Percentiles rank a stretch among this genome's conserved stretches.
phyloP scores from a whole-genome alignment of 1,140 invertebrate genomes.

The Meloidogyne floridensis region DNA sequence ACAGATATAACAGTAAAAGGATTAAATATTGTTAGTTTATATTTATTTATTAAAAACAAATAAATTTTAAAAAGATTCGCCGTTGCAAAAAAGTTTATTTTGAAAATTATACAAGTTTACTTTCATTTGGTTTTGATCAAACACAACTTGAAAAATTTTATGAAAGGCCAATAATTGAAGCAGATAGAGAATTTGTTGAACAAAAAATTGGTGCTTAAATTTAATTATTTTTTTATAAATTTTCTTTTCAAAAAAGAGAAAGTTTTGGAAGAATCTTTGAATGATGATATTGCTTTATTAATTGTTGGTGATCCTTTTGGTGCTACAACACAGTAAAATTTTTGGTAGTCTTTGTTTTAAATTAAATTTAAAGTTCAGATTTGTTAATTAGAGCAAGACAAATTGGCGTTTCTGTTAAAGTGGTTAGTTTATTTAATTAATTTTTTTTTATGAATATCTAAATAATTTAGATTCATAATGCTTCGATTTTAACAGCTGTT shows the following conservation, averaged over 20 bases:
- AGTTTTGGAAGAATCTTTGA: slow-evolving; percentile 77
- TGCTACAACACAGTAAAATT: slow-evolving; percentile 83
- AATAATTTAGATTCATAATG: slow-evolving; percentile 78
- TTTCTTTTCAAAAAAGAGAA: slow-evolving; percentile 71
- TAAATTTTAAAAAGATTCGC: slow-evolving; percentile 67
- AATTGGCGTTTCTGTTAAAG: slow-evolving; percentile 69
- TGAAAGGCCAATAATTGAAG: slow-evolving; percentile 75
- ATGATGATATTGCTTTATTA: slow-evolving; percentile 82
- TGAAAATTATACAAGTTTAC: slow-evolving; percentile 93
- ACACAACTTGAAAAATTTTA: slow-evolving; percentile 68
- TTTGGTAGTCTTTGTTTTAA: not conserved
- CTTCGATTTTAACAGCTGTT: slow-evolving; percentile 95
- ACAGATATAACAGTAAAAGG: slow-evolving; percentile 96
- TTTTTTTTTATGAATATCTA: not conserved
- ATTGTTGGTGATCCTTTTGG: slow-evolving; percentile 81
- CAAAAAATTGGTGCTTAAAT: slow-evolving; percentile 72
- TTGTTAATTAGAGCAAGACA: slow-evolving; percentile 85
- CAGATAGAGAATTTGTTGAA: slow-evolving; percentile 91
- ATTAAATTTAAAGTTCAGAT: slow-evolving; percentile 74
- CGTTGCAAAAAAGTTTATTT: slow-evolving; percentile 75
- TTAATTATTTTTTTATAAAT: not conserved
- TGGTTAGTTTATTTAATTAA: slow-evolving; percentile 70
- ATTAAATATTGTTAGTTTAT: slow-evolving; percentile 80
- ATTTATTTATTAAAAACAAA: slow-evolving; percentile 64
- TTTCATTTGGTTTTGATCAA: slow-evolving; percentile 68